These are phyloP conservation scores for Listronotus bonariensis DNA, from an alignment of 1,140 invertebrate species.

Conservation along the genomic window DNA sequence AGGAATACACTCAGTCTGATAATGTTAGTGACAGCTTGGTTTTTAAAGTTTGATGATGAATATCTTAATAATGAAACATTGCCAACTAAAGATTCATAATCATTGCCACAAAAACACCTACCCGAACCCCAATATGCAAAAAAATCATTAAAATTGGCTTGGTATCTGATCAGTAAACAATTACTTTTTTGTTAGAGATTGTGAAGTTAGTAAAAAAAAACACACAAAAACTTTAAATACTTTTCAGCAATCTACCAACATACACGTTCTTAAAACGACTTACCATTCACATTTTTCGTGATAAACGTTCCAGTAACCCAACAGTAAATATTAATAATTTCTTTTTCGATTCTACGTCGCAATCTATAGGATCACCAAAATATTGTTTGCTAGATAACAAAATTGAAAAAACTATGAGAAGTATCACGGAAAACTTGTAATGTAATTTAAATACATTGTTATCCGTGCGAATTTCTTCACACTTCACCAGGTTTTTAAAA, in stretches of 20 bases:
- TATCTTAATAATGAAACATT: too few species aligned
- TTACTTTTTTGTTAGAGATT: too few species aligned
- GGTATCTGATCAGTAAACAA: too few species aligned
- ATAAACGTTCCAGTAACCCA: slow-evolving; percentile 80
- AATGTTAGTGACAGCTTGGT: too few species aligned
- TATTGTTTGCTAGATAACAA: slow-evolving; percentile 73
- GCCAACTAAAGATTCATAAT: too few species aligned
- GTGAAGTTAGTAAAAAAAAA: too few species aligned
- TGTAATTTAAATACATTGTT: slow-evolving; percentile 70
- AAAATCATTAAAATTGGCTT: too few species aligned
- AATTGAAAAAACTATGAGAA: slow-evolving; percentile 68
- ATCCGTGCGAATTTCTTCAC: slow-evolving; percentile 67
- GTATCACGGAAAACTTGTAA: slow-evolving; percentile 68
- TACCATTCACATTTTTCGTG: slow-evolving; percentile 57
- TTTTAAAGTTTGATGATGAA: too few species aligned
- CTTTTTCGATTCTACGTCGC: slow-evolving; percentile 61
- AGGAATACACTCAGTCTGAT: too few species aligned
- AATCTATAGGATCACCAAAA: slow-evolving; percentile 72
- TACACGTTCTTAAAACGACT: slow-evolving; percentile 39
- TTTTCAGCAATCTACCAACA: background rate
- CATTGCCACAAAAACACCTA: too few species aligned
- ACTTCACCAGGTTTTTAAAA: slow-evolving; percentile 58
- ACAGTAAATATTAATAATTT: slow-evolving; percentile 74
- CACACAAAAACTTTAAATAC: background rate
- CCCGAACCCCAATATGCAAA: too few species aligned